Percentiles rank a stretch among this genome's conserved stretches.
Conservation (phyloP, 2,888 invertebrate genomes). For the Leucania comma region DNA sequence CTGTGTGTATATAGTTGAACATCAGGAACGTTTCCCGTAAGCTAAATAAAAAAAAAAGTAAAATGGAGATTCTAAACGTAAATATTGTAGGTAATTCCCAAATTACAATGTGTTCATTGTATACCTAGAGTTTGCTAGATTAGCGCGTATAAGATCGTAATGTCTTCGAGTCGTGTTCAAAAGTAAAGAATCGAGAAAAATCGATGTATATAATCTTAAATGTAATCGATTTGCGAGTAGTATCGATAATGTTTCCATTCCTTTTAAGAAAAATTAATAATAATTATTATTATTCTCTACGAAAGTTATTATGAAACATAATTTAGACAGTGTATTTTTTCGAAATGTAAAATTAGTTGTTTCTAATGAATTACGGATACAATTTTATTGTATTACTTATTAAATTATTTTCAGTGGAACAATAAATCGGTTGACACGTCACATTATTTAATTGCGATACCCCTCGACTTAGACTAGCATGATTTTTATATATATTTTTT, state of each 20-base stretch:
- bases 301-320: constrained; percentile 45
- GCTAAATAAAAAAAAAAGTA: constrained; percentile 40
- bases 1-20: constrained; percentile 49
- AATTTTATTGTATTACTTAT: constrained; percentile 64
- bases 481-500: constrained; percentile 62
- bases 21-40: constrained; percentile 30
- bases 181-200: constrained; percentile 70
- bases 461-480: constrained; percentile 42
- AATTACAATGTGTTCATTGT: constrained; percentile 87
- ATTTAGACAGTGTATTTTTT: constrained; percentile 58
- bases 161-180: constrained; percentile 81
- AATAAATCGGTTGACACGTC: constrained; percentile 74
- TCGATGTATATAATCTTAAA: constrained; percentile 73
- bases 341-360: constrained; percentile 50
- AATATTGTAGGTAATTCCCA: constrained; percentile 70
- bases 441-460: constrained; percentile 66
- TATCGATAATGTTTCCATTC: constrained; percentile 66
- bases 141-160: constrained; percentile 75
- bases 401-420: constrained; percentile 78
- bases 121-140: constrained; percentile 85
- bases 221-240: constrained; percentile 67
- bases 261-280: constrained; percentile 52
- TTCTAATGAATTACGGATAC: constrained; percentile 54
- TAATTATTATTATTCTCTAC: constrained; percentile 36
- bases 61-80: constrained; percentile 56